A percentile compares a stretch with the other conserved stretches of the same genome.
Conservation (phyloP, 2,888 invertebrate species). For the Tyria jacobaeae region DNA sequence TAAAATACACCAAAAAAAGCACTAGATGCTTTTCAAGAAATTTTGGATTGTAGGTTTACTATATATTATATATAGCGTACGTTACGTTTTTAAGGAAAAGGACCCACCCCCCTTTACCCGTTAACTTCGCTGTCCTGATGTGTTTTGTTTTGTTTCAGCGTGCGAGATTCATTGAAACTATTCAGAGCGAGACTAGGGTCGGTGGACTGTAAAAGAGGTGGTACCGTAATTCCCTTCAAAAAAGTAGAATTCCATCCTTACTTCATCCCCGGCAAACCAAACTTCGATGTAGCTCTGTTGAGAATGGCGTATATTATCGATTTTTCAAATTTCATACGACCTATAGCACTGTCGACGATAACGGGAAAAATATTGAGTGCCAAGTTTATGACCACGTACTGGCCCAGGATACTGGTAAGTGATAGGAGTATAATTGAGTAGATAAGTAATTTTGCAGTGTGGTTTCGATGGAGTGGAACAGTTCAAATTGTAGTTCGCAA, state of each 20-base stretch:
- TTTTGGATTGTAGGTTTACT: too few species aligned
- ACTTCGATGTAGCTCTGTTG: slow-evolving; percentile 68
- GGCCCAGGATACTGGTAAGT: slow-evolving; percentile 79
- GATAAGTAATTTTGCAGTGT: too few species aligned
- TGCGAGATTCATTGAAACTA: slow-evolving; percentile 71
- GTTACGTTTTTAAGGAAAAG: too few species aligned
- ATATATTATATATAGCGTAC: too few species aligned
- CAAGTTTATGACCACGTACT: slow-evolving; percentile 72
- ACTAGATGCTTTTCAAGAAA: too few species aligned
- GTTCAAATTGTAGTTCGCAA: too few species aligned
- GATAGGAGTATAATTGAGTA: not conserved
- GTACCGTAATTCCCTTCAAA: slow-evolving; percentile 61
- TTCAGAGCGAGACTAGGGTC: slow-evolving; percentile 71
- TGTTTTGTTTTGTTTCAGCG: slow-evolving; percentile 55
- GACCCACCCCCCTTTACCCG: too few species aligned
- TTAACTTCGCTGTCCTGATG: not conserved
- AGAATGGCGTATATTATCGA: slow-evolving; percentile 55
- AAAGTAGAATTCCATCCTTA: slow-evolving; percentile 66
- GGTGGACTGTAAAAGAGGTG: slow-evolving; percentile 73
- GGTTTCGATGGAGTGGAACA: too few species aligned
- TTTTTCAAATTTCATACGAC: slow-evolving; percentile 54
- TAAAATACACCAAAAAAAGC: too few species aligned
- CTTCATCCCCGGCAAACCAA: slow-evolving; percentile 56
- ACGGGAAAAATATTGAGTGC: slow-evolving; percentile 60
- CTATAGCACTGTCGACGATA: slow-evolving; percentile 61